Evolutionary conservation across 2,113 vertebrate species (phyloP), one percentile per base, ranked within the genome.

Genomic region (Anhinga rufa): DNA sequence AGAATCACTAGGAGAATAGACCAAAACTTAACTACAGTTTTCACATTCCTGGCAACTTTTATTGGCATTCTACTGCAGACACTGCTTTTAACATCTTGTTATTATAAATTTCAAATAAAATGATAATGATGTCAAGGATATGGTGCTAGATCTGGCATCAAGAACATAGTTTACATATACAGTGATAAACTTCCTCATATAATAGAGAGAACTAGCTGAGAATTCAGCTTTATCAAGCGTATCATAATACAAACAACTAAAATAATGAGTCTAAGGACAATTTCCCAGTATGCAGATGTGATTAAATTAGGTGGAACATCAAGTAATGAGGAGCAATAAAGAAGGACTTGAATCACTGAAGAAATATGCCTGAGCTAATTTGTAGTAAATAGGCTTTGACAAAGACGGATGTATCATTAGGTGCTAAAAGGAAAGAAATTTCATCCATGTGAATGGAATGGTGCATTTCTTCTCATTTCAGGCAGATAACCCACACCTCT

Each of bases 231-330:
- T 93, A 96, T 96, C 87, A 97, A 97, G 97, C 66, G 10, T 96
- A 92, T 86, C 88, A 88, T 95, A 97, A 96, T 60, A 57, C 52
- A 95, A 96, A 96, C 70, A 97, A 92, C 88, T 82, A 85, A 91
- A 95, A 82, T 97, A 97, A 98, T 92, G 92, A 96, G 46, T 97
- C 93, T 91, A 96, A 98, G 95, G 87, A 94, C 91, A 88, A 95
- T 97, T 97, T 97, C 89, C 79, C 75, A 95, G 68, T 88, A 97
- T 97, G 97, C 97, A 97, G 92, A 98, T 97, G 97, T 95, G 94
- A 93, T 97, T 98, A 98, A 98, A 98, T 98, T 95, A 85, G 77
- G 95, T 96, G 96, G 98, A 98, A 97, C 96, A 90, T 91, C 93
- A 97, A 98, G 96, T 98, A 98, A 98, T 95, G 94, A 97, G 93